A percentile compares a stretch with the other conserved stretches of the same genome.
Conservation (phyloP, 2,888 invertebrate species). For the Ichneumoninae sp. region DNA sequence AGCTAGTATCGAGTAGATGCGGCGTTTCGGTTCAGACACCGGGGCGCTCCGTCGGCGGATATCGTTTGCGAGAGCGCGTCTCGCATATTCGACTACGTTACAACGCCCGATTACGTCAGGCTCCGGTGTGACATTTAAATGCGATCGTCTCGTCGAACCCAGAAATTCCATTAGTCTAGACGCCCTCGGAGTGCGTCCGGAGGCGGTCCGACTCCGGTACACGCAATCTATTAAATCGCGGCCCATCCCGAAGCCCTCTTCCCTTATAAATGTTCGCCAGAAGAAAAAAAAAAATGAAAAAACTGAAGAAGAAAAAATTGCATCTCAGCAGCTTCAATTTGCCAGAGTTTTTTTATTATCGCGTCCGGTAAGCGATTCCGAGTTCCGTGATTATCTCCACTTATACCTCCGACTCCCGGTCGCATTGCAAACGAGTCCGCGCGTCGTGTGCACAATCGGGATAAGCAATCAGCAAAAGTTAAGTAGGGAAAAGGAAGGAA, state of each 20-base stretch:
- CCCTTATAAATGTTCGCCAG: neutral
- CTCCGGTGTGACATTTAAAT: constrained; percentile 39
- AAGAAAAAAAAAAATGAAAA: neutral
- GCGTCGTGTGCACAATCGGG: constrained; percentile 33
- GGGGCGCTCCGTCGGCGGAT: neutral
- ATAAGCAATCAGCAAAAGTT: constrained; percentile 24
- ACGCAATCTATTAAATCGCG: constrained; percentile 23
- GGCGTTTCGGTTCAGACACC: neutral
- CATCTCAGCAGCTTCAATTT: neutral
- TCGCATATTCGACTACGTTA: constrained; percentile 28
- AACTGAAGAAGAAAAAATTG: neutral
- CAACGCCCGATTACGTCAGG: constrained; percentile 26
- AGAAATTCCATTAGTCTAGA: constrained; percentile 51
- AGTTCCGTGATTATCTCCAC: constrained; percentile 22
- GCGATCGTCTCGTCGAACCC: constrained; percentile 30
- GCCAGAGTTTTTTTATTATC: neutral
- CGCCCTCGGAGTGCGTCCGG: constrained; percentile 6
- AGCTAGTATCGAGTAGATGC: neutral
- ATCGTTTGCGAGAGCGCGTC: neutral
- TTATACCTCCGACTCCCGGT: neutral
- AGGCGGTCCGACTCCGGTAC: neutral
- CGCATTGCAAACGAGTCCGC: constrained; percentile 20
- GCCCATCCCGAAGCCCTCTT: neutral
- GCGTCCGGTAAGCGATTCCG: constrained; percentile 4
- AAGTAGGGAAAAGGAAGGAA: constrained; percentile 8